Evolutionary conservation across 2,113 vertebrate species (phyloP).

Genomic region (Pseudorasbora parva): DNA sequence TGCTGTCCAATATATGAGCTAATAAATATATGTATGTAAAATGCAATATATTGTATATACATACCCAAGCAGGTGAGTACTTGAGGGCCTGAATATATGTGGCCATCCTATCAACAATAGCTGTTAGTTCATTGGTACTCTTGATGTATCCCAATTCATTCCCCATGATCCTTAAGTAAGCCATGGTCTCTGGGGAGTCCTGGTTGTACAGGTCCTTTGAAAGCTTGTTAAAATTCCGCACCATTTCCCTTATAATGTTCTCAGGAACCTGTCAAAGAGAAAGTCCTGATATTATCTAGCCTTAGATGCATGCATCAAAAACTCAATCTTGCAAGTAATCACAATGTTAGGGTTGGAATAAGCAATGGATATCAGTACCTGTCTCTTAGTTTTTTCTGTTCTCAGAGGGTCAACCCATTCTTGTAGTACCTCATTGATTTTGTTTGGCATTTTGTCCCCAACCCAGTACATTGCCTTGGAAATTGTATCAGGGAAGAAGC

Average conservation of each 20-base stretch:
- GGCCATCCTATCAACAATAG: slow-evolving; percentile 68
- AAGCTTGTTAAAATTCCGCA: slow-evolving; percentile 77
- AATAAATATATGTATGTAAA: not conserved
- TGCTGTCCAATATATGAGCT: not conserved
- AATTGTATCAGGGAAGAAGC: slow-evolving; percentile 88
- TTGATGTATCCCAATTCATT: slow-evolving; percentile 89
- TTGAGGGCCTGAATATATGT: slow-evolving; percentile 61
- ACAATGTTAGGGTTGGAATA: not conserved
- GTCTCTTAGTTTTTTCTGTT: slow-evolving; percentile 70
- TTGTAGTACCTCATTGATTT: slow-evolving; percentile 76
- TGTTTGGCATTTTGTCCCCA: slow-evolving; percentile 76
- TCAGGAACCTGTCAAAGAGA: slow-evolving; percentile 66
- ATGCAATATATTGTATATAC: not conserved
- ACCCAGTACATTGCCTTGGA: slow-evolving; percentile 87
- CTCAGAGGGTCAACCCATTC: slow-evolving; percentile 77
- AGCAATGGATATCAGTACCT: slow-evolving; percentile 62
- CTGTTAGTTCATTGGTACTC: slow-evolving; percentile 78
- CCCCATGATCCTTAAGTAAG: slow-evolving; percentile 85
- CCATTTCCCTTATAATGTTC: slow-evolving; percentile 78
- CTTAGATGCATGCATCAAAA: not conserved
- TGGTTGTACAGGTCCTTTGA: slow-evolving; percentile 72
- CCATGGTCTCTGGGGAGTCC: slow-evolving; percentile 81
- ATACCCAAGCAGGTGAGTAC: slow-evolving; percentile 62
- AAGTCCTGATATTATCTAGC: not conserved
- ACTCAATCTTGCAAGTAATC: not conserved